phyloP scores from a whole-genome alignment of 1,140 invertebrate species.

The Heliothis virescens region DNA sequence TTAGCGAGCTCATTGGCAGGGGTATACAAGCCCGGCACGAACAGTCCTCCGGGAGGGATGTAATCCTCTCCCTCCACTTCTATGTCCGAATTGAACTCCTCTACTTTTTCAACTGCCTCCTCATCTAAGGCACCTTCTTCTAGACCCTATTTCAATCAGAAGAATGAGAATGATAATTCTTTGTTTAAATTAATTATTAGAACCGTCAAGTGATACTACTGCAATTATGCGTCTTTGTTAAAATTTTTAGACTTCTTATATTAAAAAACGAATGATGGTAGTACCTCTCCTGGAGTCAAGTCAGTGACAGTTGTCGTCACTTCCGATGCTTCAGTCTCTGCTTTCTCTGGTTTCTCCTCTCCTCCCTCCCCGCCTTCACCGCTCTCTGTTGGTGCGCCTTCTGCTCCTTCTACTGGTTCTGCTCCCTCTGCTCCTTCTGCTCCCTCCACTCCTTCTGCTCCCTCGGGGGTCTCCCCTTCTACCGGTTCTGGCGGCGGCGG shows the following conservation, averaged over 20 bases:
- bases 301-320: not conserved
- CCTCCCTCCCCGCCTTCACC: conserved; percentile 39
- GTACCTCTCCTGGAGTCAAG: not conserved
- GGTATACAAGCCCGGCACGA: conserved; percentile 77
- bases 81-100: conserved; percentile 77
- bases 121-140: conserved; percentile 38
- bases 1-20: conserved; percentile 79
- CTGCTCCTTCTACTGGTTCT: conserved; percentile 33
- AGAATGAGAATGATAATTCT: too few species aligned
- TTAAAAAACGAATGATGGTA: not conserved
- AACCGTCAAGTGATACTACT: too few species aligned
- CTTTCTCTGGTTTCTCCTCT: conserved; percentile 55
- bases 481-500: not conserved
- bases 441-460: not conserved
- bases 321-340: conserved; percentile 54
- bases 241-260: too few species aligned
- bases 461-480: conserved; percentile 45
- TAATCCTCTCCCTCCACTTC: conserved; percentile 77
- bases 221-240: too few species aligned
- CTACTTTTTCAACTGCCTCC: conserved; percentile 69
- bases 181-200: too few species aligned
- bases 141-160: not conserved
- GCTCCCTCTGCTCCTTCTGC: conserved; percentile 49
- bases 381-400: not conserved
- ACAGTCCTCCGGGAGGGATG: conserved; percentile 78